Base-by-base conservation (phyloP, 2,797 vertebrate species). In the Meda fulgida region DNA sequence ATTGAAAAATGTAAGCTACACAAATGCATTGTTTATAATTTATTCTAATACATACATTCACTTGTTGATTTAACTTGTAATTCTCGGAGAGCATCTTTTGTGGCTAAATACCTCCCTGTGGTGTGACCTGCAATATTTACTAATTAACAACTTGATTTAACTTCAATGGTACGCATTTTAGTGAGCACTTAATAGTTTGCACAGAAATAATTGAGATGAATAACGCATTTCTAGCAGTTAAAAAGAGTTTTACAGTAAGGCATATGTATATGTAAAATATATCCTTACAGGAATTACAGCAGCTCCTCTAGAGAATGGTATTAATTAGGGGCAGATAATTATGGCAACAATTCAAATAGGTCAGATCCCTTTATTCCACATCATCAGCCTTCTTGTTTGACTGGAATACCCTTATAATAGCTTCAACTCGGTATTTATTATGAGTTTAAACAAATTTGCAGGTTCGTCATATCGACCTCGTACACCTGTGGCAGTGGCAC, bases 291-390 rank as follows among this genome's bases (percentile, higher is more conserved):
- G 51, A 81, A 69, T 86, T 31, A 80, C 36, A 78, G 48, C 63
- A 55, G 31, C 34, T 55, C 51, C 80, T 75, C 43, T 40, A 29
- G 78, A 78, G 43, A 58, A 36, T 34, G 31, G 75, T 75, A 80
- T 72, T 84, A 89, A 90, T 91, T 89, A 87, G 87, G 83, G 82
- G 71, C 73, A 82, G 88, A 90, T 90, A 89, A 89, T 91, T 89
- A 85, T 85, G 87, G 88, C 43, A 88, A 79, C 87, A 51, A 40
- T 48, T 78, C 79, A 89, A 91, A 77, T 91, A 88, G 90, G 88
- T 89, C 89, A 87, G 83, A 79, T 85, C 65, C 43, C 63, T 26
- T 65, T 78, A 46, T 72, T 83, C 48, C 43, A 16, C 60, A 55
- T 38, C 58, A 46, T 38, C 58, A 46, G 36, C 58, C 29, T 65